Evolutionary conservation across 2,113 vertebrate species (phyloP).

Genomic region (Kryptolebias marmoratus): DNA sequence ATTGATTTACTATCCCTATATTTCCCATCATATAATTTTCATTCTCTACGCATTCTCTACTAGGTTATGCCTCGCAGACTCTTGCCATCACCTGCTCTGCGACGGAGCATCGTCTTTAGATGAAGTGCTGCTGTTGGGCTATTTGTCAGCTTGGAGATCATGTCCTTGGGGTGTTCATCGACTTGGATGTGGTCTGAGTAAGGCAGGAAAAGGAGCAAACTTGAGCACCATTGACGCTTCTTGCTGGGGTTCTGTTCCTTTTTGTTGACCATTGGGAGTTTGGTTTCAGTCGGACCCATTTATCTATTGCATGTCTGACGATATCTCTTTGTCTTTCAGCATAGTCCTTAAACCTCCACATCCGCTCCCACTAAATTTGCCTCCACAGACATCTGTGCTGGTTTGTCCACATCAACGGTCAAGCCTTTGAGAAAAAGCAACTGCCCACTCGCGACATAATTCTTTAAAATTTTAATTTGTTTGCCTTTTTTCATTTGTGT

Average conservation of each 20-base stretch:
- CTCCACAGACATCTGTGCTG: constrained; percentile 53
- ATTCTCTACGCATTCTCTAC: constrained; percentile 42
- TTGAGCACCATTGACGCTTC: constrained; percentile 19
- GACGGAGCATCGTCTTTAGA: constrained; percentile 54
- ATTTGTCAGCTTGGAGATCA: constrained; percentile 56
- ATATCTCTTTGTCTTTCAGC: constrained; percentile 26
- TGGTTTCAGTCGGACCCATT: constrained; percentile 13
- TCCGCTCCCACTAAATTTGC: constrained; percentile 27
- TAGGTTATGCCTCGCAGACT: constrained; percentile 53
- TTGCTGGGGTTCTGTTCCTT: not conserved
- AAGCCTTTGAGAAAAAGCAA: constrained; percentile 29
- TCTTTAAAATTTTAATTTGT: not conserved
- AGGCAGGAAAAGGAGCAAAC: constrained; percentile 25
- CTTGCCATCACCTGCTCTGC: constrained; percentile 47
- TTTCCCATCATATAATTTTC: constrained; percentile 39
- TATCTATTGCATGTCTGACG: not conserved
- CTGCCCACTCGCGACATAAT: not conserved
- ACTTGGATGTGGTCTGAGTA: constrained; percentile 23
- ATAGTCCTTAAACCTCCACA: constrained; percentile 21
- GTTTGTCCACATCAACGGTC: constrained; percentile 23
- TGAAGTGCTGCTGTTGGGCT: constrained; percentile 53
- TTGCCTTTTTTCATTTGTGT: not conserved
- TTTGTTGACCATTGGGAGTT: constrained; percentile 2
- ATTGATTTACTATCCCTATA: constrained; percentile 37
- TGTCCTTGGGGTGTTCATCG: constrained; percentile 59